Conservation (phyloP, 2,113 vertebrate species). For the Ochotona curzoniae region DNA sequence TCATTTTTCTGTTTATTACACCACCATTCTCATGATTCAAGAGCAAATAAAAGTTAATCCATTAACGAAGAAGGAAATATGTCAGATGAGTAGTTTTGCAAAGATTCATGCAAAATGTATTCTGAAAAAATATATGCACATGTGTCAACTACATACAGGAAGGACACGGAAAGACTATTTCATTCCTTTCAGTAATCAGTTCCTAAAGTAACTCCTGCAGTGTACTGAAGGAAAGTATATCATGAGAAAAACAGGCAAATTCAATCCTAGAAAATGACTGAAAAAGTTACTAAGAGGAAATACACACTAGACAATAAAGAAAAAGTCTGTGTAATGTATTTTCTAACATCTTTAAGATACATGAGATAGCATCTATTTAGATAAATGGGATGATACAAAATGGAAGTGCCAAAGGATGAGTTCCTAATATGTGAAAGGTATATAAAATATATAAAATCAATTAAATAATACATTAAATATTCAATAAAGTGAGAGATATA, state of each 20-base stretch:
- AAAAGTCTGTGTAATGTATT: neutral
- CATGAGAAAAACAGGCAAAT: neutral
- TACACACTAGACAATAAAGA: neutral
- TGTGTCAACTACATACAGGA: no score
- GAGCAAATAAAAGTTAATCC: no score
- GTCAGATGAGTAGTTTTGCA: no score
- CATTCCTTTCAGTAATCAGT: neutral
- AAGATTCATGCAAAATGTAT: no score
- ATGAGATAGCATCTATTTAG: neutral
- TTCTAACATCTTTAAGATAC: neutral
- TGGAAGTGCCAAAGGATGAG: neutral
- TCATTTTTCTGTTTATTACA: no score
- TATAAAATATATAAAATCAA: neutral
- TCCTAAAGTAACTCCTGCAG: no score
- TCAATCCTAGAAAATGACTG: neutral
- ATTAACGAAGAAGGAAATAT: no score
- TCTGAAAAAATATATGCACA: no score
- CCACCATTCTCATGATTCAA: no score
- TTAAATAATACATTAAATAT: neutral
- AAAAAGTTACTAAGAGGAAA: neutral
- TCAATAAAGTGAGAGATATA: neutral
- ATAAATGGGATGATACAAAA: neutral
- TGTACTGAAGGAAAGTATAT: neutral
- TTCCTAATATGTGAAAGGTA: neutral
- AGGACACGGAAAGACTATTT: neutral